A percentile compares a stretch with the other conserved stretches of the same genome.
These are phyloP conservation scores for Zeus faber DNA, from an alignment of 2,113 vertebrate species.

Conservation along the genomic window DNA sequence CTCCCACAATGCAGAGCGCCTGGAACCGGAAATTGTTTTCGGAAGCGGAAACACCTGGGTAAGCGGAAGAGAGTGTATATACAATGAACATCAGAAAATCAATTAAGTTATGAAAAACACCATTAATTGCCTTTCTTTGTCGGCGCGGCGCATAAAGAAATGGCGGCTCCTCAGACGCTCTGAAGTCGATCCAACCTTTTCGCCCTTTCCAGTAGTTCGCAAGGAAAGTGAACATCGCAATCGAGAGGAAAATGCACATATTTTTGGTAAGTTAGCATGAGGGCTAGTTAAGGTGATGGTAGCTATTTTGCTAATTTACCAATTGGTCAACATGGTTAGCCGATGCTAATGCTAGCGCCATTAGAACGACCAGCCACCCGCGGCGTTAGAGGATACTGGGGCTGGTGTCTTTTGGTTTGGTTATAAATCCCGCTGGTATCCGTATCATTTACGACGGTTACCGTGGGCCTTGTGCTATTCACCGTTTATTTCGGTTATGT, in stretches of 20 bases:
- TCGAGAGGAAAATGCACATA: conserved; percentile 54
- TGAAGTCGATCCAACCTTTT: conserved; percentile 24
- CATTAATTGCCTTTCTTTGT: conserved; percentile 82
- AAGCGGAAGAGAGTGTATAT: conserved; percentile 45
- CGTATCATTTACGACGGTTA: too few relatives aligned
- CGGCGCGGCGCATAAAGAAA: conserved; percentile 65
- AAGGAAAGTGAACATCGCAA: conserved; percentile 12
- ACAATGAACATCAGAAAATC: conserved; percentile 73
- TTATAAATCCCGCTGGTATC: too few relatives aligned
- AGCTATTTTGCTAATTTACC: conserved; percentile 49
- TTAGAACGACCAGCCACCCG: not conserved
- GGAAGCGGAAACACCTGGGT: conserved; percentile 56
- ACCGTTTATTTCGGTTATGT: too few relatives aligned
- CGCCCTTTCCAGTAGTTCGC: conserved; percentile 13
- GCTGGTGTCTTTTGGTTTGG: not conserved
- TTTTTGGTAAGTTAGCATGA: conserved; percentile 65
- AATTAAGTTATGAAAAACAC: conserved; percentile 82
- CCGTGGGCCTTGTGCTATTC: too few relatives aligned
- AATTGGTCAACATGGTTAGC: conserved; percentile 15
- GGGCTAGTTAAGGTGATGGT: conserved; percentile 52
- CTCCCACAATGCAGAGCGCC: conserved; percentile 21
- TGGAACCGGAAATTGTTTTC: conserved; percentile 35
- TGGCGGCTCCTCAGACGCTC: conserved; percentile 67
- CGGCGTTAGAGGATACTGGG: too few relatives aligned
- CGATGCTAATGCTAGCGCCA: not conserved